These are phyloP conservation scores for Drosophila tripunctata DNA, from an alignment of 2,888 invertebrate species.

Conservation along the genomic window DNA sequence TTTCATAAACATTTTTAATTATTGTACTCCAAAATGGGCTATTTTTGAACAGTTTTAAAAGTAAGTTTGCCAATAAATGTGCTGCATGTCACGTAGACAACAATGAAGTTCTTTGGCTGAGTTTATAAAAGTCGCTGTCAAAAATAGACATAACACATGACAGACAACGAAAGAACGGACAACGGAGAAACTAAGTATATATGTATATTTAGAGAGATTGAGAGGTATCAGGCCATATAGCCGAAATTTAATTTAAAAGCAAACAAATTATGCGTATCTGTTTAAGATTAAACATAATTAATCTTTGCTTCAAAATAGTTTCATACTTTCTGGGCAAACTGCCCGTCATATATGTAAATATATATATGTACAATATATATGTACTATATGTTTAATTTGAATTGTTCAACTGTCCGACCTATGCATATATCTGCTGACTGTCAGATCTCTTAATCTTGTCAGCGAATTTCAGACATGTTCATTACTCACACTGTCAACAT, in stretches of 20 bases:
- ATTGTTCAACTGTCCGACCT: slow-evolving; percentile 30
- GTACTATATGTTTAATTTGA: slow-evolving; percentile 24
- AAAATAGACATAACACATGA: slow-evolving; percentile 14
- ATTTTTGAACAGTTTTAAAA: background rate
- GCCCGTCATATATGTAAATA: slow-evolving; percentile 41
- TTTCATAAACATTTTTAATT: slow-evolving; percentile 2
- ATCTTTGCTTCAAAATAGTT: slow-evolving; percentile 50
- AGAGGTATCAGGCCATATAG: slow-evolving; percentile 21
- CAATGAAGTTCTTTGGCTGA: slow-evolving; percentile 15
- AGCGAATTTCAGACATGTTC: slow-evolving; percentile 33
- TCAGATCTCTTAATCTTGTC: slow-evolving; percentile 34
- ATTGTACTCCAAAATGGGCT: too few species aligned
- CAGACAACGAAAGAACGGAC: slow-evolving; percentile 8
- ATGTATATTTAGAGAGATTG: background rate
- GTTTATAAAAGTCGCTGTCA: slow-evolving; percentile 4
- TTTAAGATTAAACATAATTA: slow-evolving; percentile 57
- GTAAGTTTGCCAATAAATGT: slow-evolving; percentile 4
- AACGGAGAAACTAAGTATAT: background rate
- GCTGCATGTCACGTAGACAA: slow-evolving; percentile 38
- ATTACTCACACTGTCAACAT: slow-evolving; percentile 60
- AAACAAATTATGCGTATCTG: slow-evolving; percentile 60
- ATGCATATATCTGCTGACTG: slow-evolving; percentile 30
- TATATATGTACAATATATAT: too few species aligned
- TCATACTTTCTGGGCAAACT: slow-evolving; percentile 55
- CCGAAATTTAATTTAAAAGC: slow-evolving; percentile 43